Evolutionary conservation across 2,113 vertebrate genomes (phyloP), one percentile per base, ranked within the genome.

Genomic region (Scophthalmus maximus): DNA sequence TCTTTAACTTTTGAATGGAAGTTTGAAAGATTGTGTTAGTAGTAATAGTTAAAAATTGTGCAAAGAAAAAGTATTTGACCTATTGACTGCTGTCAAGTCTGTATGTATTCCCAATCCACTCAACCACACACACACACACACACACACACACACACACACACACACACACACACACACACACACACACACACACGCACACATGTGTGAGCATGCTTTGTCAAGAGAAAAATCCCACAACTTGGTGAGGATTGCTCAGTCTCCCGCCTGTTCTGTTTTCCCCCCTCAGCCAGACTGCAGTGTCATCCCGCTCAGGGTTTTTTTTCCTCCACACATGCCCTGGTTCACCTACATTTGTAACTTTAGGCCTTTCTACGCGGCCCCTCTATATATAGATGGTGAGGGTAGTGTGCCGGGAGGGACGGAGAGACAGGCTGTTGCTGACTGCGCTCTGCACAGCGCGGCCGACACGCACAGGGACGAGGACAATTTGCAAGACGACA

Each of bases 311-410:
- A 18, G 32, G 7, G 5, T 26, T 49, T 36, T 53, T 58, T 34
- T 10, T 9, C 30, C 44, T 29, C 27, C 34, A 12, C 63, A 27
- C 26, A 63, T 73, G 57, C 73, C 61, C n/a, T 10, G 63, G 60
- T 81, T 88, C 83, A 87, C 78, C 71, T 81, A 50, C 61, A 14
- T 62, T 72, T 77, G 80, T 76, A 88, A 87, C 86, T 86, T 62
- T 62, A 84, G 74, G 68, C 76, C 76, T 81, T 77, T 83, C 81
- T 79, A 73, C 77, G 61, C 67, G 67, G 69, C 68, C 64, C 75
- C 71, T 73, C 83, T 92, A 90, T 92, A 91, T 92, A 87, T 73
- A 78, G 81, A 87, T 69, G 9, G 44, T 38, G 69, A 76, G 78
- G 78, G 79, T 84, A 84, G 60, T 81, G 76, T 82, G 82, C 86